Conservation (phyloP, 2,113 vertebrate genomes). For the Polyodon spathula region DNA sequence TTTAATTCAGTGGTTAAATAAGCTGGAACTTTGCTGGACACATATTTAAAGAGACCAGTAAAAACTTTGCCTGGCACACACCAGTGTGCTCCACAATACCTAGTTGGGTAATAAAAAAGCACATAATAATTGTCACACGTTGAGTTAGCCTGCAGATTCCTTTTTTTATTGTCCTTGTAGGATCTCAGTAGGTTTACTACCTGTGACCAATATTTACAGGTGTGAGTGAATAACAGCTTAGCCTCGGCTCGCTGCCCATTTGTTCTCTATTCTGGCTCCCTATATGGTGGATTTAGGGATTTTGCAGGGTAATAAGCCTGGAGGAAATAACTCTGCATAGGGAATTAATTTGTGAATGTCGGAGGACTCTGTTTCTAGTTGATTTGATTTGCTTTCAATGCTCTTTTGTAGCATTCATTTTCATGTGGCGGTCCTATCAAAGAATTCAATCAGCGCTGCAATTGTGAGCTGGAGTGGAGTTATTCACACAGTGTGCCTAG, state of each 20-base stretch:
- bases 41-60: too few relatives aligned
- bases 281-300: constrained; percentile 5
- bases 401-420: constrained; percentile 7
- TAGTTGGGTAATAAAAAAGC: neutral
- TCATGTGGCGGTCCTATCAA: neutral
- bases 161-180: constrained; percentile 13
- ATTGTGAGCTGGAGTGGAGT: constrained; percentile 9
- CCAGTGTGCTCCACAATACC: neutral
- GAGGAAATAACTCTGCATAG: constrained; percentile 1
- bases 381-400: constrained; percentile 4
- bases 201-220: constrained; percentile 22
- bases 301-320: constrained; percentile 3
- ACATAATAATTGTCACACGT: neutral
- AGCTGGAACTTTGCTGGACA: too few relatives aligned
- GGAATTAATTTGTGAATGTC: constrained; percentile 9
- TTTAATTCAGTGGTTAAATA: too few relatives aligned
- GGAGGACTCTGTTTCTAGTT: constrained; percentile 6
- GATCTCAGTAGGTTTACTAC: constrained; percentile 18
- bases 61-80: too few relatives aligned
- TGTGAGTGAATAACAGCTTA: neutral
- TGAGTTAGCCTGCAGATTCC: constrained; percentile 3
- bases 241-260: constrained; percentile 12
- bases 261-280: constrained; percentile 8
- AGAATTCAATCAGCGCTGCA: constrained; percentile 4
- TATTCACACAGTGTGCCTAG: neutral